Evolutionary conservation across 1,140 invertebrate genomes (phyloP).

Genomic region (Lasioglossum baleicum): DNA sequence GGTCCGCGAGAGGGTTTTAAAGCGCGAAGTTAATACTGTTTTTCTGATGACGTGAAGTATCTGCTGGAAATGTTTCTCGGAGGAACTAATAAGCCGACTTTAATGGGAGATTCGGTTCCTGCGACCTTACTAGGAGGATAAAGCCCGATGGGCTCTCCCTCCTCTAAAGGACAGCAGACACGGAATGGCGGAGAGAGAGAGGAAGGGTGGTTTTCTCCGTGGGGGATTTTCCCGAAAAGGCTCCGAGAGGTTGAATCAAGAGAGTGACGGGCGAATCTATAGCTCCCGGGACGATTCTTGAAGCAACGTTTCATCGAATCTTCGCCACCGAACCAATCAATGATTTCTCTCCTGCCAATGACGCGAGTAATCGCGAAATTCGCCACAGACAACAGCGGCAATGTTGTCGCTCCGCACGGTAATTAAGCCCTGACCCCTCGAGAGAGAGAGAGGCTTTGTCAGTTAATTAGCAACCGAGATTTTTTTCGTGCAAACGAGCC

Average conservation of each 20-base stretch:
- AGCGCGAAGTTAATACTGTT: background rate
- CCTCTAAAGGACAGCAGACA: conserved; percentile 9
- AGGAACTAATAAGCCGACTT: conserved; percentile 20
- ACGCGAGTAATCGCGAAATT: background rate
- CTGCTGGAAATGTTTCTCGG: background rate
- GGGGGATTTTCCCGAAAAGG: conserved; percentile 37
- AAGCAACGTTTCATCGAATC: conserved; percentile 13
- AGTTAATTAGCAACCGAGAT: background rate
- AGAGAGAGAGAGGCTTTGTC: background rate
- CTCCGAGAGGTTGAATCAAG: conserved; percentile 23
- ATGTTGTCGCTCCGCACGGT: background rate
- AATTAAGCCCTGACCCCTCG: background rate
- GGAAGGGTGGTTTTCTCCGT: conserved; percentile 36
- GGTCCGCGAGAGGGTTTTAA: background rate
- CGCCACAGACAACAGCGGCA: background rate
- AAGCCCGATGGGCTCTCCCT: background rate
- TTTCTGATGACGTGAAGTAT: conserved; percentile 4
- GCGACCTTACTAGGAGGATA: background rate
- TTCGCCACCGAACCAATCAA: background rate
- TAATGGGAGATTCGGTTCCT: conserved; percentile 12
- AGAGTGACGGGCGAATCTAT: conserved; percentile 1
- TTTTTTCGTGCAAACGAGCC: background rate
- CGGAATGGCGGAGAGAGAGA: conserved; percentile 12
- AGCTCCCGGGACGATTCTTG: background rate
- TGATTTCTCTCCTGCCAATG: background rate